phyloP scores from a whole-genome alignment of 2,888 invertebrate genomes.

The Drosophila acutilabella region DNA sequence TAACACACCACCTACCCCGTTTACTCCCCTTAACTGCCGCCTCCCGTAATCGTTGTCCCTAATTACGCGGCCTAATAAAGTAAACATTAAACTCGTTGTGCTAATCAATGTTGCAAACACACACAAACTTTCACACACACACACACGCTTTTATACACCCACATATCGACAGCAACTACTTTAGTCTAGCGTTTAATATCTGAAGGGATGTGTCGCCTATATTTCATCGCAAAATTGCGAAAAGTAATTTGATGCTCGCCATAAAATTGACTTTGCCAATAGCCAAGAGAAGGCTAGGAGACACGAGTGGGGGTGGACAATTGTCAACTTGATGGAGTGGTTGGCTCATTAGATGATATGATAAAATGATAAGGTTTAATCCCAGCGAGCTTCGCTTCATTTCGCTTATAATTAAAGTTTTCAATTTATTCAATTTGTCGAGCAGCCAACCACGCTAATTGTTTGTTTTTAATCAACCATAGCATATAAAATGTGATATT shows the following conservation, averaged over 20 bases:
- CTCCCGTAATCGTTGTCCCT: conserved; percentile 59
- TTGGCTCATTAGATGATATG: conserved; percentile 33
- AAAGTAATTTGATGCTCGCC: conserved; percentile 48
- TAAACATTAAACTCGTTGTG: conserved; percentile 72
- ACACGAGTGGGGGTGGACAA: background rate
- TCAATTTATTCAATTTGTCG: conserved; percentile 58
- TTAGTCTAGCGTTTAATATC: conserved; percentile 37
- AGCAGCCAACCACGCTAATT: conserved; percentile 42
- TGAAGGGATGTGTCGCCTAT: conserved; percentile 18
- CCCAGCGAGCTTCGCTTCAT: conserved; percentile 37
- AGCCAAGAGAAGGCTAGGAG: background rate
- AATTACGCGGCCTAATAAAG: conserved; percentile 76
- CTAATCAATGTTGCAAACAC: conserved; percentile 71
- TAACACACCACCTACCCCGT: conserved; percentile 2
- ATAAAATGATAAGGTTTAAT: conserved; percentile 48
- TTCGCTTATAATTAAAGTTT: conserved; percentile 57
- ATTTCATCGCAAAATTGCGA: conserved; percentile 52
- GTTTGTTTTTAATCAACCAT: conserved; percentile 74
- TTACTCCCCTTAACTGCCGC: background rate
- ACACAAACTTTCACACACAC: background rate
- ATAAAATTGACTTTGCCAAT: conserved; percentile 35
- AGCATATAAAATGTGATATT: conserved; percentile 67
- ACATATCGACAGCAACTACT: conserved; percentile 6
- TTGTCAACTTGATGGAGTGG: conserved; percentile 1
- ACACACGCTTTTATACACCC: conserved; percentile 2